phyloP scores from a whole-genome alignment of 1,140 invertebrate genomes.

The Lepeophtheirus salmonis region DNA sequence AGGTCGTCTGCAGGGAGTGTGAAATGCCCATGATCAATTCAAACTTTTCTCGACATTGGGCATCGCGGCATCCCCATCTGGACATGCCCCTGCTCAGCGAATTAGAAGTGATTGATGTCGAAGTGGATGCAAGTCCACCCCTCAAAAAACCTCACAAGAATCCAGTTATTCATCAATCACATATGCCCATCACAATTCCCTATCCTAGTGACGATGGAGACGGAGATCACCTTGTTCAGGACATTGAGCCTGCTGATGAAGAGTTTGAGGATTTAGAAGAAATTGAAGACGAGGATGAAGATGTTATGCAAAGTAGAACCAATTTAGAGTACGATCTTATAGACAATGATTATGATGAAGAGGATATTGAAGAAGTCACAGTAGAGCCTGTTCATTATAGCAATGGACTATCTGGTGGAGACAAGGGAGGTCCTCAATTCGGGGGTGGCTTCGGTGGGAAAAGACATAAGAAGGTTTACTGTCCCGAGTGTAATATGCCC shows the following conservation, averaged over 20 bases:
- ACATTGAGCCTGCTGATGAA: background rate
- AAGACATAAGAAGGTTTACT: background rate
- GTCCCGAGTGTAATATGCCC: background rate
- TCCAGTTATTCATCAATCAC: background rate
- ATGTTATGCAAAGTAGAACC: too few species aligned
- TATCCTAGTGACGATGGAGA: background rate
- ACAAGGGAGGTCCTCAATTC: background rate
- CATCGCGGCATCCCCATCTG: background rate
- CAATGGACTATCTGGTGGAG: background rate
- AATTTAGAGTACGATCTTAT: too few species aligned
- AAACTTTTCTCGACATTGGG: slow-evolving; percentile 9
- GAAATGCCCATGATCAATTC: background rate
- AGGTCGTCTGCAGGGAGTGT: background rate
- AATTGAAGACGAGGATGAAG: background rate
- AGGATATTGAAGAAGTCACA: background rate
- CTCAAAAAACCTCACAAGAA: background rate
- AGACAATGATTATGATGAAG: too few species aligned
- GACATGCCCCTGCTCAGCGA: background rate
- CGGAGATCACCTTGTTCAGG: background rate
- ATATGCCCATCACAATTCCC: background rate
- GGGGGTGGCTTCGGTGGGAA: background rate
- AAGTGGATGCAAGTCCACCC: background rate
- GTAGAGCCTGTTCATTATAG: background rate
- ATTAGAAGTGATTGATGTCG: background rate
- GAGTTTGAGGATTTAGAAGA: background rate